These are phyloP conservation scores for Etheostoma perlongum DNA, from an alignment of 2,797 vertebrate genomes.

Conservation along the genomic window DNA sequence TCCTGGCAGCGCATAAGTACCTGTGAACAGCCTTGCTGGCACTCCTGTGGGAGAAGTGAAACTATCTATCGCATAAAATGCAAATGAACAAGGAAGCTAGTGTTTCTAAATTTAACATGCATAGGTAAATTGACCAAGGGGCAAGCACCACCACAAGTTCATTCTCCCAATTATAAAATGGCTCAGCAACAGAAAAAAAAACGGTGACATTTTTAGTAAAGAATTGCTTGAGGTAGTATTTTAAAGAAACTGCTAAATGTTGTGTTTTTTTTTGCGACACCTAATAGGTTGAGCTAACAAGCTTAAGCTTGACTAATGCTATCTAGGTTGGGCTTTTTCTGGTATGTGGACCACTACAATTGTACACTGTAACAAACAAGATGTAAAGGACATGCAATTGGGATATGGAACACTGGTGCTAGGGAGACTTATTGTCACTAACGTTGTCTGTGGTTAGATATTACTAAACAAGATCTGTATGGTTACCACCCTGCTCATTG, in stretches of 20 bases:
- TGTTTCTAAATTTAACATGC: conserved; percentile 62
- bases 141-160: conserved; percentile 34
- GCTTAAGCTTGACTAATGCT: conserved; percentile 34
- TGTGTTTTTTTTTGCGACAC: conserved; percentile 31
- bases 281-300: conserved; percentile 20
- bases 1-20: conserved; percentile 35
- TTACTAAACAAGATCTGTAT: background rate
- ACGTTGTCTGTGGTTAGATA: background rate
- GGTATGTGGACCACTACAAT: background rate
- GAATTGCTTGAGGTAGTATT: conserved; percentile 34
- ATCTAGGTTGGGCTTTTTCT: conserved; percentile 12
- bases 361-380: background rate
- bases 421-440: background rate
- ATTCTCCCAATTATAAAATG: conserved; percentile 62
- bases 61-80: conserved; percentile 56
- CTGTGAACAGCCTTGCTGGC: conserved; percentile 38
- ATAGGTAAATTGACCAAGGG: conserved; percentile 61
- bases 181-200: conserved; percentile 46
- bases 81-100: conserved; percentile 59
- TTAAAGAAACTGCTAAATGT: conserved; percentile 42
- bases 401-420: background rate
- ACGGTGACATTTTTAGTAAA: conserved; percentile 35
- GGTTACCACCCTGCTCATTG: background rate
- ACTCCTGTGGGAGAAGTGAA: conserved; percentile 50
- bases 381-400: conserved; percentile 2